Evolutionary conservation across 2,888 invertebrate species (phyloP).

Genomic region (Cephus pulcher): DNA sequence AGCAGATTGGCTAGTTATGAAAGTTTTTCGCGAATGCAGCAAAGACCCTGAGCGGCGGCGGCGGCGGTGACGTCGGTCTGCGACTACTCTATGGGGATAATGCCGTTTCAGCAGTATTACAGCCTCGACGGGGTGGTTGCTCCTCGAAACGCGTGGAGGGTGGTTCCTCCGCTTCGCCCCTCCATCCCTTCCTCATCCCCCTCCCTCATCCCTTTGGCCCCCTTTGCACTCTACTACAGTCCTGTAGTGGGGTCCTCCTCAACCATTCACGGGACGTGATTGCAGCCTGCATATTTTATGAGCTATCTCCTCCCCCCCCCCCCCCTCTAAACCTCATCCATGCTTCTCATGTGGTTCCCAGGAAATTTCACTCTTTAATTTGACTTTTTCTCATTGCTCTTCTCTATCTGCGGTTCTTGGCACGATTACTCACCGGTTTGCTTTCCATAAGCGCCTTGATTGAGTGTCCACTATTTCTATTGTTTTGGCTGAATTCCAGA

Average conservation of each 20-base stretch:
- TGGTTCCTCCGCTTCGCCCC: conserved; percentile 15
- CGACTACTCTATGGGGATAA: conserved; percentile 20
- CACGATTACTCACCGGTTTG: neutral
- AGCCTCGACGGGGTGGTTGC: conserved; percentile 23
- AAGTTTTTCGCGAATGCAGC: conserved; percentile 47
- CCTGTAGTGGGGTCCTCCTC: neutral
- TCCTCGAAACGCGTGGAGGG: conserved; percentile 32
- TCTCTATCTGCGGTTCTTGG: neutral
- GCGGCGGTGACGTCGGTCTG: conserved; percentile 11
- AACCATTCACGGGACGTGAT: conserved; percentile 56
- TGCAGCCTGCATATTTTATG: conserved; percentile 58
- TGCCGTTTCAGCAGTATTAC: conserved; percentile 46
- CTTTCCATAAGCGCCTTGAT: neutral
- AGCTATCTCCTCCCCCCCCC: conserved; percentile 33
- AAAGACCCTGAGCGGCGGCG: conserved; percentile 12
- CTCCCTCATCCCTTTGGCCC: conserved; percentile 4
- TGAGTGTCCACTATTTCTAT: neutral
- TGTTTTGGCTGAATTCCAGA: neutral
- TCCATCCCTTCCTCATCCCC: conserved; percentile 13
- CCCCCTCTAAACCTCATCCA: neutral
- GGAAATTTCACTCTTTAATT: neutral
- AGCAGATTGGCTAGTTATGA: conserved; percentile 46
- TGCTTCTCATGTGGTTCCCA: neutral
- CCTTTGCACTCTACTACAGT: conserved; percentile 7
- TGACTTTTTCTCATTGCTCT: neutral